These are phyloP conservation scores for Malurus elegans DNA, from an alignment of 2,113 vertebrate species.

Conservation along the genomic window DNA sequence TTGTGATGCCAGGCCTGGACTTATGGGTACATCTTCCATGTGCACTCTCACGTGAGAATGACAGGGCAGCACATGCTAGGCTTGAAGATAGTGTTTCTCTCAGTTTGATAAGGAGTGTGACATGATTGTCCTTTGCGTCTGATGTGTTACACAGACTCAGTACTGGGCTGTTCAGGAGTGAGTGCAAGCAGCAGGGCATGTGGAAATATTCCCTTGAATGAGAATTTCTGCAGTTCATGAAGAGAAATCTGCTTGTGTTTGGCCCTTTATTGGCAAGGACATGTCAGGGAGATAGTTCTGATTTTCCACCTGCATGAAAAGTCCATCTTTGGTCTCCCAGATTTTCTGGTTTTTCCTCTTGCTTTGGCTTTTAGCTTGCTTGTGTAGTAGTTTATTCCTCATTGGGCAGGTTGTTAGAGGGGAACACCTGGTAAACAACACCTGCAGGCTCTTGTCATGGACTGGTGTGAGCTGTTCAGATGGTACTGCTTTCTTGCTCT, in stretches of 20 bases:
- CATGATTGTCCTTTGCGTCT: neutral
- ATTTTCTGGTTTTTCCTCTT: neutral
- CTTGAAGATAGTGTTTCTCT: neutral
- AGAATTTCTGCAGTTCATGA: neutral
- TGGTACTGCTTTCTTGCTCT: neutral
- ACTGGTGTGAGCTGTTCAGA: neutral
- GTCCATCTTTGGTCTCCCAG: neutral
- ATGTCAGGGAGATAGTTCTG: neutral
- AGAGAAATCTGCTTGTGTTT: neutral
- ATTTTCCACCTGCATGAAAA: neutral
- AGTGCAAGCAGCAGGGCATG: neutral
- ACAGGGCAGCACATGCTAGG: neutral
- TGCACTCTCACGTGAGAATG: neutral
- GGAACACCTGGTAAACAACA: neutral
- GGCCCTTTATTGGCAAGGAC: neutral
- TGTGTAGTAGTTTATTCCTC: neutral
- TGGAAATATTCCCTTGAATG: neutral
- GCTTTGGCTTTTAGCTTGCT: neutral
- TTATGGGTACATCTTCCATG: neutral
- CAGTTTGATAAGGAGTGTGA: neutral
- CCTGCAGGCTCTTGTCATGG: neutral
- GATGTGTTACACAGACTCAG: fast-evolving
- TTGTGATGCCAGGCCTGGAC: neutral
- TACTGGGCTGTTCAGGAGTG: neutral
- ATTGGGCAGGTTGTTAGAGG: neutral